Base-by-base conservation (phyloP, 1,140 invertebrate species). In the Paracyclopina nana region DNA sequence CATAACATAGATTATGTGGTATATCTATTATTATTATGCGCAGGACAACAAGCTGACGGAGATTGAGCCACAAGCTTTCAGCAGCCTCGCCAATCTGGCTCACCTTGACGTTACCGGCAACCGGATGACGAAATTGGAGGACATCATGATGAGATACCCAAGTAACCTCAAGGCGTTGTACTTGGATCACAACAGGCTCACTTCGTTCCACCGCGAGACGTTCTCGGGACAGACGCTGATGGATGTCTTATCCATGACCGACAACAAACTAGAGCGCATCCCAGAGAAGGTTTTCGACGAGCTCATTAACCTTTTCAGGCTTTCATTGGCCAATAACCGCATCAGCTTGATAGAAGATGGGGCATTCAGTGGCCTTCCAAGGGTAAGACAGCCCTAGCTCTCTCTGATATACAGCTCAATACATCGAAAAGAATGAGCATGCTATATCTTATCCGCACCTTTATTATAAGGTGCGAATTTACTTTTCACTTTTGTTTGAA, bases 71-170 rank as follows among this genome's bases (percentile, higher is more conserved):
- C 82, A 84, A 40, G 78, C 86, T 0, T 76, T 96, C 55, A 72
- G 77, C 24, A 82, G 76, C 1, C 64, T 94, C 29, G 73, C 72
- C 56, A 81, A 74, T 58, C 70, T 95, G n/a, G 80, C 87, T 57
- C 80, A 87, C 58, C 74, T 90, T 31, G 86, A 87, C 68, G 66
- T 90, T 16, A 82, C 86, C 60, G 77, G 79, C 11, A 90, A 91
- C 64, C 67, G 72, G 26, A 62, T 91, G 25, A 70, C 74, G 0
- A 72, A 74, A 29, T 63, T 90, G 1, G 80, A 77, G n/a, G 80
- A 86, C 60, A 74, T 85, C 20, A 51, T 57, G 30, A 44, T 58
- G 12, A 43, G 52, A 18, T 57, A 58, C 41, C 52, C 56, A 1
- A 34, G 30, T 20, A 50, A 52, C 16, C 31, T 58, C 22, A 30